phyloP scores from a whole-genome alignment of 2,888 invertebrate genomes.

The Lasius platythorax region DNA sequence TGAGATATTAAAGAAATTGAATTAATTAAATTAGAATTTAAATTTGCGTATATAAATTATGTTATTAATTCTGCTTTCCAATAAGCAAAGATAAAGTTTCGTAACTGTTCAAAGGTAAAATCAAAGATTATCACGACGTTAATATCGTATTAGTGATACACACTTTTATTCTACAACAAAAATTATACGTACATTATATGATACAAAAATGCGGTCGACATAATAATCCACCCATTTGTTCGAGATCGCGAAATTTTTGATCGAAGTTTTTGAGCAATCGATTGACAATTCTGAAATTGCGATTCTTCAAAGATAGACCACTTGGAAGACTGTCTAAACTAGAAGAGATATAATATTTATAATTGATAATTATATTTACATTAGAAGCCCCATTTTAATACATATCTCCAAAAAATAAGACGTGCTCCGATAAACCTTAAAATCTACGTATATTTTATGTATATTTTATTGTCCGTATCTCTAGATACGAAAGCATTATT shows the following conservation, averaged over 20 bases:
- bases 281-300: background rate
- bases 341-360: background rate
- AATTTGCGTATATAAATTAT: background rate
- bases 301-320: background rate
- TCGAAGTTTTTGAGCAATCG: background rate
- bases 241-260: background rate
- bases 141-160: background rate
- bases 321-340: conserved; percentile 2
- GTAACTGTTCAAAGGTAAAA: background rate
- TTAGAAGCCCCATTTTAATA: conserved; percentile 25
- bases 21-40: background rate
- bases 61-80: background rate
- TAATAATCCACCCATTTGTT: conserved; percentile 4
- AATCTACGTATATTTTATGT: conserved; percentile 5
- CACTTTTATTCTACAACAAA: conserved; percentile 53
- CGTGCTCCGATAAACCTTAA: conserved; percentile 19
- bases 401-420: background rate
- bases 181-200: conserved; percentile 35
- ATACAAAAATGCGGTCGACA: conserved; percentile 35
- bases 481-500: conserved; percentile 5
- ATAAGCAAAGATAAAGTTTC: background rate
- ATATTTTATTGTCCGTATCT: conserved; percentile 8
- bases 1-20: background rate
- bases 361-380: conserved; percentile 51
- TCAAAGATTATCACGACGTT: background rate